Percentiles rank a stretch among this genome's conserved stretches.
Evolutionary conservation across 30 jellyfish, hydroid and myxozoan species (phyloP).

Genomic region (Hydractinia symbiolongicarpus): DNA sequence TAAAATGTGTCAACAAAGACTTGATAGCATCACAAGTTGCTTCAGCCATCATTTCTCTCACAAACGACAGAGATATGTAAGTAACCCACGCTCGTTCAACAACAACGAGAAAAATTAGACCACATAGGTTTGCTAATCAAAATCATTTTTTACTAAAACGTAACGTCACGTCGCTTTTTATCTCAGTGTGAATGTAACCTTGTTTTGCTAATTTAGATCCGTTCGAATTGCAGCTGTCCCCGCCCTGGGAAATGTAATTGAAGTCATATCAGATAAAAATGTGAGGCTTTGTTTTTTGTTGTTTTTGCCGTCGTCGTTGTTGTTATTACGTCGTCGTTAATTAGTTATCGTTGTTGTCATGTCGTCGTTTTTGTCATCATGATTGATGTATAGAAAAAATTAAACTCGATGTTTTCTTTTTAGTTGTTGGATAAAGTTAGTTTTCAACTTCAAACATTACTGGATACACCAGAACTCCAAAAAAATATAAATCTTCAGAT

Average conservation of each 20-base stretch:
- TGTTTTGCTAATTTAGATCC: constrained; percentile 25
- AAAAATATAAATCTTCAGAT: constrained; percentile 46
- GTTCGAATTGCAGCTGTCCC: constrained; percentile 91
- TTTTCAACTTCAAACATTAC: constrained; percentile 69
- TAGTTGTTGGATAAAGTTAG: constrained; percentile 75
- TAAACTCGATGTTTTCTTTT: background rate
- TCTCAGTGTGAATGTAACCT: too few species aligned
- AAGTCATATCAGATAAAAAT: constrained; percentile 55
- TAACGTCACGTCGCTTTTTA: too few species aligned
- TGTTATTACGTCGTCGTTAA: background rate
- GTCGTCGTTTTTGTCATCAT: too few species aligned
- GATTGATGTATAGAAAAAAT: too few species aligned
- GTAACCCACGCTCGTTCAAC: background rate
- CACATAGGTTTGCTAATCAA: too few species aligned
- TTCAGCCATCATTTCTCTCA: constrained; percentile 79
- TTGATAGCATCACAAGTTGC: constrained; percentile 80
- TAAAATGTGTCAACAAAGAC: constrained; percentile 43
- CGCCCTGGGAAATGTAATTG: constrained; percentile 79
- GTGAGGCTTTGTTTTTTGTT: constrained; percentile 30
- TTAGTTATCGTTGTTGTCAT: too few species aligned
- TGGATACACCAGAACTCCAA: constrained; percentile 72
- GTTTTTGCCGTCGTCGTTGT: background rate
- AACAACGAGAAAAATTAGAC: background rate
- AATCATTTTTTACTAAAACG: too few species aligned
- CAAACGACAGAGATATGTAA: constrained; percentile 88